These are phyloP conservation scores for Lycocorax pyrrhopterus DNA, from an alignment of 2,113 vertebrate species.

Conservation along the genomic window DNA sequence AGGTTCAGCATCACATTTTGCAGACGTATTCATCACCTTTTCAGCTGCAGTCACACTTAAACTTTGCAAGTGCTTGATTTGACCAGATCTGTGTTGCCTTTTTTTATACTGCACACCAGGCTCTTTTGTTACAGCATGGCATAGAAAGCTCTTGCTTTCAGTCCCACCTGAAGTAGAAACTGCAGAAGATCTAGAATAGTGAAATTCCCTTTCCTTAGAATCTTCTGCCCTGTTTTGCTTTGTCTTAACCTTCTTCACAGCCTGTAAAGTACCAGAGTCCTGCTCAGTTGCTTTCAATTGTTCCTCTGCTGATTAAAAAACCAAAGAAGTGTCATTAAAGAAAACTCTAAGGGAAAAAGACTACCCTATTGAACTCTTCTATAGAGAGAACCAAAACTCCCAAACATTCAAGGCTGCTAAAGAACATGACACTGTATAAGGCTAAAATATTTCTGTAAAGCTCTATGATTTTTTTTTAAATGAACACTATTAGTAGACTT, in stretches of 20 bases:
- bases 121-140: slow-evolving; percentile 7
- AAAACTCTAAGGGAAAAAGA: background rate
- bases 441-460: background rate
- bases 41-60: slow-evolving; percentile 3
- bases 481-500: background rate
- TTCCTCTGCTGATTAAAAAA: slow-evolving; percentile 52
- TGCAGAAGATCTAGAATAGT: background rate
- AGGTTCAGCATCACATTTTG: slow-evolving; percentile 9
- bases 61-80: background rate
- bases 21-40: background rate
- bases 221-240: background rate
- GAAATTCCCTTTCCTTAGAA: slow-evolving; percentile 12
- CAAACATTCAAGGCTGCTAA: background rate
- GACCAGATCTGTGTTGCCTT: slow-evolving; percentile 12
- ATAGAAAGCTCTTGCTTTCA: slow-evolving; percentile 6
- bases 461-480: background rate
- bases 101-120: background rate
- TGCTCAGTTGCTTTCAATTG: slow-evolving; percentile 31
- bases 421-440: background rate
- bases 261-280: background rate
- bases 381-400: background rate
- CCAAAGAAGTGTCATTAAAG: background rate
- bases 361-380: background rate
- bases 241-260: slow-evolving; percentile 37
- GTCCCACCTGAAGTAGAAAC: slow-evolving; percentile 17